Evolutionary conservation across 1,140 invertebrate genomes (phyloP).

Genomic region (Hylaeus anthracinus): DNA sequence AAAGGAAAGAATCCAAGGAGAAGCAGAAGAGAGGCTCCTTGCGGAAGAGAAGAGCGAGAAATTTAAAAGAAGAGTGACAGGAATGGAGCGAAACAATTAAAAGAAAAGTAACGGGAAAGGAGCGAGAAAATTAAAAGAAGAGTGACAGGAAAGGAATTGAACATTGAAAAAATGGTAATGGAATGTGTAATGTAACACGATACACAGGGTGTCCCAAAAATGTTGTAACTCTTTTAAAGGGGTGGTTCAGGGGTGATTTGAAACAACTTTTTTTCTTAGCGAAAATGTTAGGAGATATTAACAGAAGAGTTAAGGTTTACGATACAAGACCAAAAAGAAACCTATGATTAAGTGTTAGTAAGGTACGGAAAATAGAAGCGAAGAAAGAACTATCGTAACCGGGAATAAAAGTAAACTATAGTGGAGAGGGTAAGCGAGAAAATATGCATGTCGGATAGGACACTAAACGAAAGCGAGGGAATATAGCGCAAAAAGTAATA

Average conservation of each 20-base stretch:
- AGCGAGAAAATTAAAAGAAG: not conserved
- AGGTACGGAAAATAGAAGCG: not conserved
- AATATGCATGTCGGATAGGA: conserved; percentile 19
- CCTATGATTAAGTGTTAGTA: too few relatives aligned
- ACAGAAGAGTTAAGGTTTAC: too few relatives aligned
- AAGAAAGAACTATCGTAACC: not conserved
- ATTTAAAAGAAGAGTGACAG: not conserved
- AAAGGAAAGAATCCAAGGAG: not conserved
- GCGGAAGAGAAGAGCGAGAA: not conserved
- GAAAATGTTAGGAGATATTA: too few relatives aligned
- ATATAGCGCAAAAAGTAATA: not conserved
- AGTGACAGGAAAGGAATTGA: not conserved
- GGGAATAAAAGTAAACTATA: not conserved
- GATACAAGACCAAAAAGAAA: too few relatives aligned
- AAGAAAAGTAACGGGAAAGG: not conserved
- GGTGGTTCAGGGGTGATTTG: too few relatives aligned
- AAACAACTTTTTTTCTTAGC: too few relatives aligned
- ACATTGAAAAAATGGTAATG: not conserved
- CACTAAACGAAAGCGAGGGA: not conserved
- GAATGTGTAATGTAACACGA: not conserved
- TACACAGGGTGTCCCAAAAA: too few relatives aligned
- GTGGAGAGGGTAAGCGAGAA: not conserved
- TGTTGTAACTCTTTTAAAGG: too few relatives aligned
- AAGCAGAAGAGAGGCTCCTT: not conserved
- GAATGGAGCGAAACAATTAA: not conserved